Conservation (phyloP, 1,140 invertebrate species). For the Drosophila erecta region DNA sequence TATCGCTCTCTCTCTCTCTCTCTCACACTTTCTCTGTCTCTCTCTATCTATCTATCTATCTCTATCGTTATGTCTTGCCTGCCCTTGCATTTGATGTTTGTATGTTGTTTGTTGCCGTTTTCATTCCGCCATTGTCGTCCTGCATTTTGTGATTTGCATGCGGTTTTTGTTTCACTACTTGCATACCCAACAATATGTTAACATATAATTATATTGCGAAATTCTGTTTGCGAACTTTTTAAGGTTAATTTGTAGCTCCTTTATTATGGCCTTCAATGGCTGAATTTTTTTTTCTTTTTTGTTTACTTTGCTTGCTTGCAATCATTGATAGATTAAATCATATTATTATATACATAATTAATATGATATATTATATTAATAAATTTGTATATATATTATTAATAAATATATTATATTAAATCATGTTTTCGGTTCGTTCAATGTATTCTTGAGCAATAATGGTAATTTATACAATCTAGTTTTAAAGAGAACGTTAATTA, state of each 20-base stretch:
- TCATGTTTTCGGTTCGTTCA: not conserved
- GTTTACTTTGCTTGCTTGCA: constrained; percentile 10
- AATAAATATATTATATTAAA: no score
- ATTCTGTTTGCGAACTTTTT: not conserved
- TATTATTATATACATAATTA: no score
- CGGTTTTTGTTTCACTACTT: constrained; percentile 3
- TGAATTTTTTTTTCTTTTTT: not conserved
- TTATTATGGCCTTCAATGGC: not conserved
- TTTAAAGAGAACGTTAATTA: not conserved
- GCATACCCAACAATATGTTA: not conserved
- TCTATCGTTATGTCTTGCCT: constrained; percentile 39
- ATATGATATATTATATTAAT: no score
- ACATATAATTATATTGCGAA: not conserved
- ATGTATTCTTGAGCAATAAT: not conserved
- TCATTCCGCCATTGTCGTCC: constrained; percentile 16
- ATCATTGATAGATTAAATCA: not conserved
- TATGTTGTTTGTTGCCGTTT: constrained; percentile 39
- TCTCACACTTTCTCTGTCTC: constrained; percentile 23
- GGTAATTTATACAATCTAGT: constrained; percentile 14
- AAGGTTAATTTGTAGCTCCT: constrained; percentile 34
- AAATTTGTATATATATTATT: no score
- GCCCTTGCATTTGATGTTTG: constrained; percentile 28
- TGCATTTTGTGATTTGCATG: constrained; percentile 29
- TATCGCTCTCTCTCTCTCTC: constrained; percentile 18
- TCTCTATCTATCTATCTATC: constrained; percentile 17